A percentile compares a stretch with the other conserved stretches of the same genome.
phyloP scores from a whole-genome alignment of 2,113 vertebrate species.

The Hyaena hyaena region DNA sequence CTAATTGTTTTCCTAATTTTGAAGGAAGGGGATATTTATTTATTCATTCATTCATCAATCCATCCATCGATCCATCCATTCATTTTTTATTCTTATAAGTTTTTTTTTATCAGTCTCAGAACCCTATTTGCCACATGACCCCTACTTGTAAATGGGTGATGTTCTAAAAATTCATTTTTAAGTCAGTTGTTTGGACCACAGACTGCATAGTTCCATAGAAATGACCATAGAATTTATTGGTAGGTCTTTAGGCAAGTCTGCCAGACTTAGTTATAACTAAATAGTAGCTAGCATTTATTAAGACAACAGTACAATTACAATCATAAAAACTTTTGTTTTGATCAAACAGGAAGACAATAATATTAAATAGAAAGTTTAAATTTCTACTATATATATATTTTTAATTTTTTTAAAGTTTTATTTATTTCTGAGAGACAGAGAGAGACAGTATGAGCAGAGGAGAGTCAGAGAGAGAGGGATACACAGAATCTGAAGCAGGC shows the following conservation, averaged over 20 bases:
- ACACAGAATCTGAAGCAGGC: too few species aligned
- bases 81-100: background rate
- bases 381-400: too few species aligned
- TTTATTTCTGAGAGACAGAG: too few species aligned
- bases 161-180: conserved; percentile 19
- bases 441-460: too few species aligned
- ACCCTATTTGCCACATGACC: background rate
- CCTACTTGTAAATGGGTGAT: background rate
- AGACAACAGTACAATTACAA: background rate
- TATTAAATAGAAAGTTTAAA: background rate
- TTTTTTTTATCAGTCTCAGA: background rate
- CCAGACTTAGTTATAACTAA: background rate
- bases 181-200: background rate
- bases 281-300: background rate
- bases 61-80: too few species aligned
- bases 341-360: background rate
- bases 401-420: too few species aligned
- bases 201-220: background rate
- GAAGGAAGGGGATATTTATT: background rate
- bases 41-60: too few species aligned
- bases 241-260: background rate
- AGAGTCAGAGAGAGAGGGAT: too few species aligned
- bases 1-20: conserved; percentile 5
- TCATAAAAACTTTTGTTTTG: background rate
- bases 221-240: background rate